Evolutionary conservation across 2,888 invertebrate species (phyloP), one percentile per base, ranked within the genome.

Genomic region (Trisateles emortualis): DNA sequence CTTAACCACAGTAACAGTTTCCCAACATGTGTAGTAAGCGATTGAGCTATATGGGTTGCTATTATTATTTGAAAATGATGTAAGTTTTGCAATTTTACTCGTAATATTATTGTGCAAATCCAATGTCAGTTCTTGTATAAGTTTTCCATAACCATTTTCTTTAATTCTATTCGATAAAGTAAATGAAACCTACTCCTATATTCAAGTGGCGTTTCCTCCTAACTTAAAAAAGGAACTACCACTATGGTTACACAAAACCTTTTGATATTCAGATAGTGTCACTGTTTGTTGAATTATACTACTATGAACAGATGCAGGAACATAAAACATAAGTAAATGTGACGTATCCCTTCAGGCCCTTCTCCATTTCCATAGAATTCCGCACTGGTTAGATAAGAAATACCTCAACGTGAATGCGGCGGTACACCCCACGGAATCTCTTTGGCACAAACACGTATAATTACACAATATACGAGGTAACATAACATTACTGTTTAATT

Each of bases 341-440:
- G 41, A 48, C 52, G 43, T 33, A 50, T 50, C 33, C 52, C 50
- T 56, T 46, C 38, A 17, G 29, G 36, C 40, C 60, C 32, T 46
- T 57, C 54, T 52, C 67, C 44, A 41, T 52, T 60, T 59, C 2
- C 48, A 61, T 53, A 61, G 56, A 64, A 71, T 55, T 52, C 42
- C 51, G 11, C n/a, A n/a, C 36, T 46, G 50, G 43, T 52, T 36
- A 57, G 64, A 64, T 71, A 59, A 67, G 60, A 42, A 55, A 52
- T 57, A 49, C 49, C 52, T 54, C 42, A 9, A 40, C 32, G 19
- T 49, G 36, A 49, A 66, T 39, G 39, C 16, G 11, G 17, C 43
- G 32, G 43, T 57, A 57, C 10, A 48, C 33, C 14, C 32, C 38
- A 41, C 36, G 52, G 50, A 58, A 63, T 59, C 44, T 47, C 45